Evolutionary conservation across 2,888 invertebrate species (phyloP), one percentile per base, ranked within the genome.

Genomic region (Cerastis rubricosa): DNA sequence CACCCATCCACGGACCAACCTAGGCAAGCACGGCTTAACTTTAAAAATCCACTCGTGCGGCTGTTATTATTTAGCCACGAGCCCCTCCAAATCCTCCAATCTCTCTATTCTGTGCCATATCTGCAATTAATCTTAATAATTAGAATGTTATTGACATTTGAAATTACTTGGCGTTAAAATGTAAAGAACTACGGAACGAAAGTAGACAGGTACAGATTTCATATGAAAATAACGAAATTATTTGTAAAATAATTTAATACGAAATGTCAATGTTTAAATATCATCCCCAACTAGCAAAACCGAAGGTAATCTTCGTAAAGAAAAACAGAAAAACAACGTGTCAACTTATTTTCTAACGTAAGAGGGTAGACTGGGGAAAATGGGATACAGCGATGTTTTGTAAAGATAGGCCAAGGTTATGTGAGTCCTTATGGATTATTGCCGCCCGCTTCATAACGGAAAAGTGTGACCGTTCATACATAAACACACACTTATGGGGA

Each of bases 381-480:
- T 54, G 35, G 71, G 54, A 66, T 59, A 74, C 57, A 43, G 49
- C 66, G 72, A 84, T 83, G 66, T 74, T 85, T 82, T 63, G 63
- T 74, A 61, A 67, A 70, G 83, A 84, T 85, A 85, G 78, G 72
- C 74, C 83, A 78, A 85, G 85, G 78, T 66, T 84, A 85, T 82
- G 71, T 59, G 61, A 65, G 71, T 76, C 64, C 83, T 78, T 84
- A 85, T 85, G 78, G 86, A 74, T 85, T 85, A 84, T 84, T 85
- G 71, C 71, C 69, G 4, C 59, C 66, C 51, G 47, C 71, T 74
- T 82, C 85, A 85, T 85, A 84, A 82, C 84, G 71, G 59, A 40
- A 78, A 74, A 82, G 83, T 85, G 83, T 78, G 85, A 78, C 85
- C 78, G 63, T 85, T 72, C 69, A 29, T 74, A 82, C 22, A 82